Conservation (phyloP, 2,797 vertebrate genomes). For the Coranthus polyacanthus region DNA sequence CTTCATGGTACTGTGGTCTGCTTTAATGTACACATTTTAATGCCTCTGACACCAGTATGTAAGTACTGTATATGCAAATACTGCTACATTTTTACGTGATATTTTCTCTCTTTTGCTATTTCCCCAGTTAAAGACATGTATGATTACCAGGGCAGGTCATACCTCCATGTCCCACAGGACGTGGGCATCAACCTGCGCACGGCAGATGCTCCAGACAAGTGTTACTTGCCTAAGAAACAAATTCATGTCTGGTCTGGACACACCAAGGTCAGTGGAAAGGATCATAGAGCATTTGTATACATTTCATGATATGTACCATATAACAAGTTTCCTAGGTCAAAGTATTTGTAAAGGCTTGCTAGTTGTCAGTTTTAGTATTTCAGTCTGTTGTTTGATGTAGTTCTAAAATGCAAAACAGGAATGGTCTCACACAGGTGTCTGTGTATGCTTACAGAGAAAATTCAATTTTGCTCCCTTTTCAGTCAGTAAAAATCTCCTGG, state of each 20-base stretch:
- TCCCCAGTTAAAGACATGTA: conserved; percentile 96
- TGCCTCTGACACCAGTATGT: not conserved
- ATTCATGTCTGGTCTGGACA: conserved; percentile 98
- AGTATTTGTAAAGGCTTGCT: not conserved
- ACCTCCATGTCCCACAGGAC: conserved; percentile 97
- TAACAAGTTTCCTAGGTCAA: not conserved
- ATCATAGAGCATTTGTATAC: not conserved
- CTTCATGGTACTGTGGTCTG: conserved; percentile 89
- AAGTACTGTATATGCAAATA: not conserved
- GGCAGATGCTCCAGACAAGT: conserved; percentile 92
- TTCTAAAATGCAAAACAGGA: conserved; percentile 3
- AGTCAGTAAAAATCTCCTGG: conserved; percentile 18
- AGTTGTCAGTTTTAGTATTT: not conserved
- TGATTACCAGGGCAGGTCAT: conserved; percentile 98
- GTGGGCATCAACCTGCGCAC: conserved; percentile 96
- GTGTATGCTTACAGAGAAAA: conserved; percentile 3
- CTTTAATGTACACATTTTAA: conserved; percentile 1
- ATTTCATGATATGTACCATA: not conserved
- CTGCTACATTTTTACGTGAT: not conserved
- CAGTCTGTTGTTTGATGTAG: not conserved
- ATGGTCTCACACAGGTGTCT: not conserved
- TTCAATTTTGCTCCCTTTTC: conserved; percentile 13
- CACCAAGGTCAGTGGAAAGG: conserved; percentile 89
- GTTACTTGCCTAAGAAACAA: conserved; percentile 98
- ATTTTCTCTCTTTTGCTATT: conserved; percentile 12